Percentiles rank a stretch among this genome's conserved stretches.
phyloP scores from a whole-genome alignment of 2,113 vertebrate genomes.

The Dromiciops gliroides region DNA sequence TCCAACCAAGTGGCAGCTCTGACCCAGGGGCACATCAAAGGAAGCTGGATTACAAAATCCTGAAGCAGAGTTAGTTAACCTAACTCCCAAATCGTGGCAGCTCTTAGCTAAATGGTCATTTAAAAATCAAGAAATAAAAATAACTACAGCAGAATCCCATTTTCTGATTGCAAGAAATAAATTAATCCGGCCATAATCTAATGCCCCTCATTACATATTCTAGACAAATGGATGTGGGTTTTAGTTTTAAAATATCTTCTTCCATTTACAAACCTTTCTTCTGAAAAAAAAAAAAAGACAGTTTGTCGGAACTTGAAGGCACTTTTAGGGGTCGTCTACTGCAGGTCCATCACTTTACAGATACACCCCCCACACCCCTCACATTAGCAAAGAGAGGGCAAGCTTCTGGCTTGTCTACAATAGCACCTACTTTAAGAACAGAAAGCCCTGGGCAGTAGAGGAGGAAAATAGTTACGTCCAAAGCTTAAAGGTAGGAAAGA shows the following conservation, averaged over 20 bases:
- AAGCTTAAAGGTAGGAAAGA: not conserved
- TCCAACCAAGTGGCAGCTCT: too few relatives aligned
- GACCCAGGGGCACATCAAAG: not conserved
- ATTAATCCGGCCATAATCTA: not conserved
- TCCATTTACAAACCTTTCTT: not conserved
- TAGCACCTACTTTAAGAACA: not conserved
- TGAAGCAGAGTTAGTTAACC: not conserved
- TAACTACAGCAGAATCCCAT: not conserved
- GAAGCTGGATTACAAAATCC: not conserved
- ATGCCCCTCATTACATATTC: not conserved
- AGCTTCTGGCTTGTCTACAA: not conserved
- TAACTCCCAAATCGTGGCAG: not conserved
- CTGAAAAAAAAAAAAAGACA: not conserved
- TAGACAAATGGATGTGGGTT: not conserved
- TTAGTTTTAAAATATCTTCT: not conserved
- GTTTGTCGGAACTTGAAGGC: not conserved
- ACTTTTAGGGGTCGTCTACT: not conserved
- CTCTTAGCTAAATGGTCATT: not conserved
- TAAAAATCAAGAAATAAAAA: not conserved
- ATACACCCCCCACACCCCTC: too few relatives aligned
- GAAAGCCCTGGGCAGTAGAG: not conserved
- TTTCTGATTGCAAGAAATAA: not conserved
- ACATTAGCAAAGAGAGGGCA: not conserved
- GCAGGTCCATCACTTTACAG: not conserved
- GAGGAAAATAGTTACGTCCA: not conserved